Evolutionary conservation across 2,113 vertebrate genomes (phyloP).

Genomic region (Brienomyrus brachyistius): DNA sequence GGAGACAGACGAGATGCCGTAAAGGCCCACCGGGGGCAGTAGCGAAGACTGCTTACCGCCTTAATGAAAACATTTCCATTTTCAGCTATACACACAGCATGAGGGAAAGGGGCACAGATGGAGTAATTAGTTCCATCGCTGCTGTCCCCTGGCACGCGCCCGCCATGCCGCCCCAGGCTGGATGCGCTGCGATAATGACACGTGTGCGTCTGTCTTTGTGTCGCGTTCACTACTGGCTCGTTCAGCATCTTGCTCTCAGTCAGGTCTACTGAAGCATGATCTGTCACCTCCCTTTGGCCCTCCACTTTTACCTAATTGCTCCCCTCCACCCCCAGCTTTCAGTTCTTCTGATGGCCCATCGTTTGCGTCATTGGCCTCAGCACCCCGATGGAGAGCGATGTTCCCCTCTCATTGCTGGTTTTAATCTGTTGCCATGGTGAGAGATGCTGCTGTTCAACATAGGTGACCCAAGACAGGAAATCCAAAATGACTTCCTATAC

Average conservation of each 20-base stretch:
- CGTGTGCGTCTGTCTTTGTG: not conserved
- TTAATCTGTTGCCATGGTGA: slow-evolving; percentile 5
- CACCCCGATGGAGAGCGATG: not conserved
- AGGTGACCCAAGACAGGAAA: not conserved
- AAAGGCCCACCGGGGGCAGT: not conserved
- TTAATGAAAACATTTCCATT: not conserved
- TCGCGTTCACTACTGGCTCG: not conserved
- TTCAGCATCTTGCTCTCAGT: not conserved
- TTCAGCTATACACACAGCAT: not conserved
- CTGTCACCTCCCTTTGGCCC: not conserved
- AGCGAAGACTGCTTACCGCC: not conserved
- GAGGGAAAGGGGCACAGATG: not conserved
- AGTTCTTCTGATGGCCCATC: not conserved
- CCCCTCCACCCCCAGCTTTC: not conserved
- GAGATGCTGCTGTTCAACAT: not conserved
- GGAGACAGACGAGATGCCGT: not conserved
- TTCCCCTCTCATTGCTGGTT: not conserved
- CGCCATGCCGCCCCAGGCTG: not conserved
- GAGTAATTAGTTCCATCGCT: not conserved
- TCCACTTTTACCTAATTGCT: not conserved
- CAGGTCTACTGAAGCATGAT: not conserved
- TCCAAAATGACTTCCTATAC: not conserved
- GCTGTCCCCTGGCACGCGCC: not conserved
- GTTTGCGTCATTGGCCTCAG: not conserved
- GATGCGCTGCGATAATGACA: not conserved